Evolutionary conservation across 2,888 invertebrate species (phyloP).

Genomic region (Rhopalosiphum nymphaeae): DNA sequence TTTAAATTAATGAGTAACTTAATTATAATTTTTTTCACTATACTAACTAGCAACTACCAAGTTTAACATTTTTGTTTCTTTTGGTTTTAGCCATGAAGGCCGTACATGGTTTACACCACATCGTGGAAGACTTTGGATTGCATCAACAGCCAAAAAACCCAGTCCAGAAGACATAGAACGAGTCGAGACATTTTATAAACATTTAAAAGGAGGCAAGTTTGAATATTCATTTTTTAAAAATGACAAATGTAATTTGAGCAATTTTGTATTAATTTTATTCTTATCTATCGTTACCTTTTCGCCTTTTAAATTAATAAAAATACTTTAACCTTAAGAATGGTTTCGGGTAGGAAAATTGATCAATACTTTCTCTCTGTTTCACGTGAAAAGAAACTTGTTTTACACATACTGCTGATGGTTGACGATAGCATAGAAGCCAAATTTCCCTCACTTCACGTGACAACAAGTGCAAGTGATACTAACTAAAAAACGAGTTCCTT

Average conservation of each 20-base stretch:
- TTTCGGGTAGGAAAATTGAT: background rate
- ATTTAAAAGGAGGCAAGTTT: constrained; percentile 58
- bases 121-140: constrained; percentile 95
- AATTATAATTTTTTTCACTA: background rate
- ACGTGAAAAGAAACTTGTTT: no score
- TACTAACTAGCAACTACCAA: background rate
- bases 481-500: no score
- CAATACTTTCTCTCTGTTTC: no score
- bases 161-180: constrained; percentile 70
- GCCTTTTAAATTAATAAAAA: background rate
- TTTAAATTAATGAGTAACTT: background rate
- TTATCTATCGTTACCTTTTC: background rate
- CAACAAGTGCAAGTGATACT: no score
- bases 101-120: constrained; percentile 93
- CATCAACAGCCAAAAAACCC: constrained; percentile 84
- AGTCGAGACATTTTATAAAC: constrained; percentile 56
- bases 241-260: background rate
- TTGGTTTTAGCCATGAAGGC: constrained; percentile 84
- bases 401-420: no score
- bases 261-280: background rate
- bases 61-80: background rate
- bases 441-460: no score
- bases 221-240: background rate
- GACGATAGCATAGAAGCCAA: no score
- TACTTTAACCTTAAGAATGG: background rate